A percentile compares a stretch with the other conserved stretches of the same genome.
These are phyloP conservation scores for Merodon equestris DNA, from an alignment of 2,888 invertebrate species.

Conservation along the genomic window DNA sequence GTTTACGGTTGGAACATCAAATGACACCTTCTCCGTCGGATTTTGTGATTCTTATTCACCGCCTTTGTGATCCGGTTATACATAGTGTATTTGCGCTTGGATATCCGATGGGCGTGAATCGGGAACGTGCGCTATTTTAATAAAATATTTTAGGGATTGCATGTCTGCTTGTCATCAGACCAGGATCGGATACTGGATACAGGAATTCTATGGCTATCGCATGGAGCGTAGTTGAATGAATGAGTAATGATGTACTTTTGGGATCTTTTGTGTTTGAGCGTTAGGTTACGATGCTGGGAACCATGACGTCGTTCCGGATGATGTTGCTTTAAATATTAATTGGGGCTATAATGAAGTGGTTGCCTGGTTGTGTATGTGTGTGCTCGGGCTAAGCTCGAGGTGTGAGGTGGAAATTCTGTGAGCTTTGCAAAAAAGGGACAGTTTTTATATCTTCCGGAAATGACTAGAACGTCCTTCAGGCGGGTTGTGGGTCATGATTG, in stretches of 20 bases:
- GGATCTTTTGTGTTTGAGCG: conserved; percentile 6
- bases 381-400: too few relatives aligned
- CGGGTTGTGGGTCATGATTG: too few relatives aligned
- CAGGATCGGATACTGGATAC: background rate
- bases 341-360: conserved; percentile 50
- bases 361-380: background rate
- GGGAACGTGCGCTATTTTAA: conserved; percentile 41
- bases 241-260: conserved; percentile 58
- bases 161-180: too few relatives aligned
- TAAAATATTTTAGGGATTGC: conserved; percentile 36
- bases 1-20: conserved; percentile 13
- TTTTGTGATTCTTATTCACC: conserved; percentile 53
- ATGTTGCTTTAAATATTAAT: conserved; percentile 62
- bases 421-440: too few relatives aligned
- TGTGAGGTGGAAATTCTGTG: too few relatives aligned
- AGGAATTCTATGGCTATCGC: too few relatives aligned
- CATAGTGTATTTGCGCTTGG: conserved; percentile 19
- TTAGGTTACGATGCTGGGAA: conserved; percentile 36
- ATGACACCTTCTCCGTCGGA: conserved; percentile 43
- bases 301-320: conserved; percentile 23
- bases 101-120: conserved; percentile 40
- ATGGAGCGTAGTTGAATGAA: conserved; percentile 42
- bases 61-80: conserved; percentile 2
- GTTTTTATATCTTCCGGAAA: too few relatives aligned
- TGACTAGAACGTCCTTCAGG: too few relatives aligned